Evolutionary conservation across 2,888 invertebrate genomes (phyloP).

Genomic region (Steinernema hermaphroditum): DNA sequence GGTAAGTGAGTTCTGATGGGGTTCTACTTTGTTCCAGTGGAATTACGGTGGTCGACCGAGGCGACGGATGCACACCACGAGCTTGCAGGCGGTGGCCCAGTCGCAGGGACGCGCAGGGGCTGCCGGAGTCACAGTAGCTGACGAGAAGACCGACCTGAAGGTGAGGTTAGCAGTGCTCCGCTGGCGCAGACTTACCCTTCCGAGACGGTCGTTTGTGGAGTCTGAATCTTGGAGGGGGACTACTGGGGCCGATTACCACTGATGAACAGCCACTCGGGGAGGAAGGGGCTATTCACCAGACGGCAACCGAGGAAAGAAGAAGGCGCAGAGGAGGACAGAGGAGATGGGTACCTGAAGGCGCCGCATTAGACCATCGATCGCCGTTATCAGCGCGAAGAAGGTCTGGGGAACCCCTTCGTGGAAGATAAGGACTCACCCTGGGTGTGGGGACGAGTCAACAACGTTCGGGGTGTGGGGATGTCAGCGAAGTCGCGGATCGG

Average conservation of each 20-base stretch:
- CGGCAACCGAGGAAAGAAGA: background rate
- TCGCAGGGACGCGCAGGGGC: conserved; percentile 27
- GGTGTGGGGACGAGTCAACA: background rate
- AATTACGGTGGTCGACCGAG: conserved; percentile 45
- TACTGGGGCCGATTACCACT: background rate
- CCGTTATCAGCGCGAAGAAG: background rate
- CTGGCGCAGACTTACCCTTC: background rate
- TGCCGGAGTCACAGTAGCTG: background rate
- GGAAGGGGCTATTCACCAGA: conserved; percentile 23
- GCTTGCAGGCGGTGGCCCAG: conserved; percentile 38
- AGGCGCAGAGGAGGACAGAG: background rate
- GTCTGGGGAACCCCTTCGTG: background rate
- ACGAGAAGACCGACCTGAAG: conserved; percentile 23
- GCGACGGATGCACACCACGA: conserved; percentile 38
- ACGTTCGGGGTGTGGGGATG: conserved; percentile 15
- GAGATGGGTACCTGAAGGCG: background rate
- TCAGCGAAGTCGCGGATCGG: conserved; percentile 40
- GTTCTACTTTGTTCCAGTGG: conserved; percentile 15
- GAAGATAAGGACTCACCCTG: background rate
- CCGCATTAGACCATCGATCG: background rate
- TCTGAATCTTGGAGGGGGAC: background rate
- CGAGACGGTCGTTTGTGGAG: background rate
- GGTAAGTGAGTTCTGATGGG: background rate
- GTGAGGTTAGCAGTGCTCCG: no score
- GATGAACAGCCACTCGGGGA: conserved; percentile 12